A percentile compares a stretch with the other conserved stretches of the same genome.
Conservation (phyloP, 2,888 invertebrate species). For the Apocheima hispidaria region DNA sequence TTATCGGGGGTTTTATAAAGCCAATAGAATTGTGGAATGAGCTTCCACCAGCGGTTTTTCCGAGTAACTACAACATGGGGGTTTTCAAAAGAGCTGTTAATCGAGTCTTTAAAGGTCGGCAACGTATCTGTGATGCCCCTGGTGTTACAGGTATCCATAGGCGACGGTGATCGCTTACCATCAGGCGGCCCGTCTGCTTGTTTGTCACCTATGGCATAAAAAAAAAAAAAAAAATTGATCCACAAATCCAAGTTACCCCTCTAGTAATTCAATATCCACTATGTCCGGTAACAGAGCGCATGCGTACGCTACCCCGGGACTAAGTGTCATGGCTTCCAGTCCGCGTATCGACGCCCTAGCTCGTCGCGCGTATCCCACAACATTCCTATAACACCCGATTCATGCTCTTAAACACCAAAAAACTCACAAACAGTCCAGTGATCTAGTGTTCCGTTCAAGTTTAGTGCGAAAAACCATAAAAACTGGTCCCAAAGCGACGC, state of each 20-base stretch:
- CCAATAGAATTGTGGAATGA: no score
- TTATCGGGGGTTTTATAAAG: no score
- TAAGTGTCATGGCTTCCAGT: constrained; percentile 82
- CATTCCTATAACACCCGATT: constrained; percentile 38
- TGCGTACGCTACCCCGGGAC: constrained; percentile 71
- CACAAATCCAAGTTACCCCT: constrained; percentile 16
- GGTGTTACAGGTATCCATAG: no score
- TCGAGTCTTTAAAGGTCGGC: no score
- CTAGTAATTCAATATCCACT: constrained; percentile 34
- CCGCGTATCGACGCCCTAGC: constrained; percentile 75
- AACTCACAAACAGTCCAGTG: constrained; percentile 41
- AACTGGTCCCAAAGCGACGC: constrained; percentile 34
- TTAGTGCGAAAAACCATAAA: constrained; percentile 45
- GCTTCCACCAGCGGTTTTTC: no score
- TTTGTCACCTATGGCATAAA: no score
- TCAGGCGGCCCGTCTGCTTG: no score
- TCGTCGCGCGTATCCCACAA: constrained; percentile 59
- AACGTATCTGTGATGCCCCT: no score
- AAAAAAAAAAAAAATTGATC: background rate
- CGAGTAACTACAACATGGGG: no score
- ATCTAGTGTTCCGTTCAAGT: constrained; percentile 54
- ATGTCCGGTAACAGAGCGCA: constrained; percentile 59
- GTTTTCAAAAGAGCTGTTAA: no score
- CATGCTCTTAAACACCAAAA: constrained; percentile 38
- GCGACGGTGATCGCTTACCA: no score